Evolutionary conservation across 2,888 invertebrate species (phyloP).

Genomic region (Philonicus albiceps): DNA sequence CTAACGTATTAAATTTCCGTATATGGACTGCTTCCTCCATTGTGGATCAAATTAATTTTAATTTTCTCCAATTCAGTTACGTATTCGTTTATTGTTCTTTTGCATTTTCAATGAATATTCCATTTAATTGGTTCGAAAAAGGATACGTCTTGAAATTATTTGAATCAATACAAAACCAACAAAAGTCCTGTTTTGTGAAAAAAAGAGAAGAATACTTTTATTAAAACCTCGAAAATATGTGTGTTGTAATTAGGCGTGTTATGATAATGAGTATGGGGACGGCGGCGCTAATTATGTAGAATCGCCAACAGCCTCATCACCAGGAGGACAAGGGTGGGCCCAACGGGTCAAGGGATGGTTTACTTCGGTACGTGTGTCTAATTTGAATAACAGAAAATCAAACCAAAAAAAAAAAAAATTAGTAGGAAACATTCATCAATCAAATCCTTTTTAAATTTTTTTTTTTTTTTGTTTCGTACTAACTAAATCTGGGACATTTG

Average conservation of each 20-base stretch:
- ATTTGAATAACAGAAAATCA: conserved; percentile 47
- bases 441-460: conserved; percentile 14
- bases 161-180: conserved; percentile 38
- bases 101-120: background rate
- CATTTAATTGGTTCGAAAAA: background rate
- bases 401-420: conserved; percentile 43
- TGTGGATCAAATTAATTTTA: background rate
- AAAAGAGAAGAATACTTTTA: conserved; percentile 7
- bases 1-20: background rate
- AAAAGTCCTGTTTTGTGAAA: background rate
- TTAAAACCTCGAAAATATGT: conserved; percentile 24
- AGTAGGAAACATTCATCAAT: conserved; percentile 46
- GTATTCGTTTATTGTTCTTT: background rate
- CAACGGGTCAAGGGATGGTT: conserved; percentile 76
- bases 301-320: conserved; percentile 63
- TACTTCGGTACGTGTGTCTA: conserved; percentile 71
- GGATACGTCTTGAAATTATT: background rate
- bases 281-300: conserved; percentile 46
- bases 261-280: conserved; percentile 52
- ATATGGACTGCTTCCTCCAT: too few relatives aligned
- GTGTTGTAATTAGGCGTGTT: conserved; percentile 56
- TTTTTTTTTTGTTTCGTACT: conserved; percentile 7
- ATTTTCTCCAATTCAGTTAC: background rate
- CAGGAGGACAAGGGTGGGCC: conserved; percentile 72
- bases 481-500: conserved; percentile 22